Percentiles rank a stretch among this genome's conserved stretches.
These are phyloP conservation scores for Gambelia wislizenii DNA, from an alignment of 2,797 vertebrate species.

Conservation along the genomic window DNA sequence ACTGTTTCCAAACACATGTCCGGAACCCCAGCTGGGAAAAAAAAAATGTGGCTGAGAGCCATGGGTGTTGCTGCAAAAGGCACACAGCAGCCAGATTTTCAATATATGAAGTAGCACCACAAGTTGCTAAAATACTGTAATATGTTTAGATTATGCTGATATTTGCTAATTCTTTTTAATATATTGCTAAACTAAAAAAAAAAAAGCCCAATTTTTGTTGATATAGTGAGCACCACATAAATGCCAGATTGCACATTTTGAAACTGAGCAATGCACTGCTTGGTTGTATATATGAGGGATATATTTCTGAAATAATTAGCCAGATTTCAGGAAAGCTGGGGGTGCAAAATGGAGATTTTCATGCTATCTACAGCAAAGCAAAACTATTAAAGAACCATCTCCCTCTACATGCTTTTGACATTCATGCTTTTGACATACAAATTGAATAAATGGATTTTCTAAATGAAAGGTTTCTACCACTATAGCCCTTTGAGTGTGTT, in stretches of 20 bases:
- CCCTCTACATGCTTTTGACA: too few relatives aligned
- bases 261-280: slow-evolving; percentile 10
- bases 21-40: background rate
- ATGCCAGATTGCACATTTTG: background rate
- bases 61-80: background rate
- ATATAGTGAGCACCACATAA: background rate
- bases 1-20: background rate
- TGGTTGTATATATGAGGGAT: background rate
- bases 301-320: slow-evolving; percentile 59
- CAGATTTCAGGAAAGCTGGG: slow-evolving; percentile 50
- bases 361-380: slow-evolving; percentile 35
- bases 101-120: background rate
- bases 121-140: background rate
- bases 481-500: slow-evolving; percentile 79
- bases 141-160: too few relatives aligned
- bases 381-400: slow-evolving; percentile 72
- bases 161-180: too few relatives aligned
- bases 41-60: background rate
- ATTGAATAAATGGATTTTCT: slow-evolving; percentile 68
- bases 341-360: slow-evolving; percentile 16
- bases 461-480: slow-evolving; percentile 75
- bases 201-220: background rate
- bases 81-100: background rate
- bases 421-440: slow-evolving; percentile 69
- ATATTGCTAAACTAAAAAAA: background rate